Base-by-base conservation (phyloP, 2,888 invertebrate genomes). In the Schizotus pectinicornis region DNA sequence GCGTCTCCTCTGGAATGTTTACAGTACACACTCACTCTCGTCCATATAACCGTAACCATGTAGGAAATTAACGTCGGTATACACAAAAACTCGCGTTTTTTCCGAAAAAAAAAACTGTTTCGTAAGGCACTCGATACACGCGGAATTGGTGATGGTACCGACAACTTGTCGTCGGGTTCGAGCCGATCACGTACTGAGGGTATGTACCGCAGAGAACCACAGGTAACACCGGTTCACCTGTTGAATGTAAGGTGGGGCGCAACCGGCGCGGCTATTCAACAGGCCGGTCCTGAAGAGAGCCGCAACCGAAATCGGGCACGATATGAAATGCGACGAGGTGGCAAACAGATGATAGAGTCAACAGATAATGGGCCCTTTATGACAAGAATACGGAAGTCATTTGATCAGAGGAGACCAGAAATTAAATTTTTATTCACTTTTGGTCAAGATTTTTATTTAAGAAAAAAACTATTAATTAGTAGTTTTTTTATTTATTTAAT, bases 211-310 rank as follows among this genome's bases (percentile, higher is more conserved):
- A 42, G 58, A 54, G 49, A 49, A 58, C 46, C 66, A 63, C 74
- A 75, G 74, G 74, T 74, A 74, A 71, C 66, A 71, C 68, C 71
- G 70, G 74, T 74, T 76, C 75, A 76, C 75, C 75, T 75, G 75
- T 74, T 68, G 67, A 63, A 64, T 57, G 63, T 57, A 69, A 73
- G 74, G 74, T 73, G 74, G 75, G 75, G 74, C 65, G 41, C 31
- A 38, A 49, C 38, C 22, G 11, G 8, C 33, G 61, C 59, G 54
- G 22, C 22, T 50, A 39, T 11, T 50, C 9, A 8, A 52, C 52
- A 52, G 46, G 52, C n/a, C 33, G 43, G 52, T 34, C 56, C 50
- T 9, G 13, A 41, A 38, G 34, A 13, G 14, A 41, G 51, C 22
- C 22, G 22, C 22, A 22, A 22, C 22, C 22, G 22, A 22, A 22